Conservation (phyloP, 1,140 invertebrate species). For the Aphis gossypii region DNA sequence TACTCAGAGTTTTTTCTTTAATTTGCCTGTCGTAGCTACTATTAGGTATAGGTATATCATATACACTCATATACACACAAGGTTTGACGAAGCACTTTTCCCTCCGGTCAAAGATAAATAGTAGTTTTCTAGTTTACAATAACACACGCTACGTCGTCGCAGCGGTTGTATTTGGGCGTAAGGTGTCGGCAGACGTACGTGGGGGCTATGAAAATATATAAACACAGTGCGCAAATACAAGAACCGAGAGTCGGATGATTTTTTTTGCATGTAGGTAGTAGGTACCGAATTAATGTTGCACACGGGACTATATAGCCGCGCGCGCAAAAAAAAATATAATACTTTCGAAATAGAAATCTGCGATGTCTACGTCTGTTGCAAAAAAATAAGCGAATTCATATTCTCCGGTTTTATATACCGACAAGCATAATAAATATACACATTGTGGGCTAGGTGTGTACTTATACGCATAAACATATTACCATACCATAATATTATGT, state of each 20-base stretch:
- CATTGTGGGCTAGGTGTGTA: neutral
- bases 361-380: neutral
- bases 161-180: conserved; percentile 19
- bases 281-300: conserved; percentile 37
- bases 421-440: neutral
- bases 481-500: neutral
- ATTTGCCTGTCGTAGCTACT: neutral
- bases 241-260: neutral
- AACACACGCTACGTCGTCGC: neutral
- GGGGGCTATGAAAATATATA: conserved; percentile 32
- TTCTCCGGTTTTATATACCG: neutral
- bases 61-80: too few species aligned
- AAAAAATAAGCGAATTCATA: neutral
- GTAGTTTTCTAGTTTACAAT: conserved; percentile 37
- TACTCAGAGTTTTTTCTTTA: neutral
- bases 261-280: conserved; percentile 40
- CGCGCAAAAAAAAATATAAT: neutral
- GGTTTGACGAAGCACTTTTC: conserved; percentile 1
- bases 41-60: neutral
- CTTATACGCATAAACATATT: neutral
- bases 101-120: neutral
- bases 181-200: conserved; percentile 35
- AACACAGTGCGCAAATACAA: neutral
- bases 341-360: conserved; percentile 52
- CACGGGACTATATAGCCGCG: conserved; percentile 1